A percentile compares a stretch with the other conserved stretches of the same genome.
Conservation (phyloP, 1,140 invertebrate genomes). For the Atta colombica region DNA sequence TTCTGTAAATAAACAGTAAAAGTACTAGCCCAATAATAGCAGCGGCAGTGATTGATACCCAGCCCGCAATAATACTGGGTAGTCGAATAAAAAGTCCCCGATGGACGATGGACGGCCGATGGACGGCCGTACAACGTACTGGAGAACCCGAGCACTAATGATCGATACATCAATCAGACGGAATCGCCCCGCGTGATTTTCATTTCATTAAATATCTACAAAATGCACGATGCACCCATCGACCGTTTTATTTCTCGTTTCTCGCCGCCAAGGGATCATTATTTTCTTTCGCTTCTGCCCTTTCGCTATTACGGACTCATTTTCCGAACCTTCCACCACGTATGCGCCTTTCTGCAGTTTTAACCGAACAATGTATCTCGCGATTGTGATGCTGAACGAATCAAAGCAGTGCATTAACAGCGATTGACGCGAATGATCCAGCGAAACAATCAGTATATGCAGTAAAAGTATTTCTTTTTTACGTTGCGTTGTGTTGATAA, state of each 20-base stretch:
- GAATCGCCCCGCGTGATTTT: constrained; percentile 70
- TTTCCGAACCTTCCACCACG: background rate
- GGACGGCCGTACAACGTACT: constrained; percentile 48
- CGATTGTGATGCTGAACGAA: constrained; percentile 4
- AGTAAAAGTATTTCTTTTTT: background rate
- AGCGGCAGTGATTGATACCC: constrained; percentile 71
- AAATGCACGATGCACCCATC: constrained; percentile 53
- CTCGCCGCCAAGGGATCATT: constrained; percentile 63
- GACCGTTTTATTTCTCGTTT: constrained; percentile 24
- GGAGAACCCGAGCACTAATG: constrained; percentile 71
- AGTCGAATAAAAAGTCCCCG: constrained; percentile 62
- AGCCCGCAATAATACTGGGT: constrained; percentile 64
- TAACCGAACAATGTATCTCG: constrained; percentile 42
- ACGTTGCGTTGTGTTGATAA: background rate
- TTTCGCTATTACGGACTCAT: constrained; percentile 42
- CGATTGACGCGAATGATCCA: constrained; percentile 29
- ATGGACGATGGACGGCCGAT: constrained; percentile 54
- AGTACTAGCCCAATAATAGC: constrained; percentile 67
- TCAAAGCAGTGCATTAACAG: constrained; percentile 36
- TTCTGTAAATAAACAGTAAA: constrained; percentile 69
- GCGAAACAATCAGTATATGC: background rate
- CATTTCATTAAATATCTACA: constrained; percentile 76
- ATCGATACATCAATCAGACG: constrained; percentile 70
- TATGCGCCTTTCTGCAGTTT: constrained; percentile 50
- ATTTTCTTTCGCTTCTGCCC: constrained; percentile 69